Conservation (phyloP, 2,888 invertebrate genomes). For the Eretmocerus hayati region DNA sequence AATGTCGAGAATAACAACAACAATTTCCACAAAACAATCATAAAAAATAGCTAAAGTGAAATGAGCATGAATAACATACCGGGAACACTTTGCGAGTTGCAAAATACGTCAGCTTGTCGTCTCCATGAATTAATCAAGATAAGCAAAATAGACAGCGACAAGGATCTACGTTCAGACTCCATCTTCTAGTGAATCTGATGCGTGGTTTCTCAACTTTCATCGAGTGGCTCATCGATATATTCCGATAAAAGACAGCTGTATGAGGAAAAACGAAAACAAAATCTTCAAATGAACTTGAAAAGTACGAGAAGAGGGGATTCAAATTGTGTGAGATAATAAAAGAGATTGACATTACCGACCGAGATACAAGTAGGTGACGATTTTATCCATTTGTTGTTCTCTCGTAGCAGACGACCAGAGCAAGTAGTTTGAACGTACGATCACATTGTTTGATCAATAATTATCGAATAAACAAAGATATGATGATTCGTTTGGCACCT, state of each 20-base stretch:
- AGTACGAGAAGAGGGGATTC: conserved; percentile 6
- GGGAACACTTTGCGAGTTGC: conserved; percentile 1
- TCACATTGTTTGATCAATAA: conserved; percentile 19
- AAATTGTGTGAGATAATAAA: background rate
- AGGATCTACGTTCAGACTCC: conserved; percentile 3
- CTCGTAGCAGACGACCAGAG: too few relatives aligned
- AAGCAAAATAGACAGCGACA: conserved; percentile 7
- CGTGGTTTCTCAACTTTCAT: conserved; percentile 4
- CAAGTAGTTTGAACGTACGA: too few relatives aligned
- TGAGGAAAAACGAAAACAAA: conserved; percentile 8
- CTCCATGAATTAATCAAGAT: conserved; percentile 14
- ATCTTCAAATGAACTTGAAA: background rate
- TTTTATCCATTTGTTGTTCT: too few relatives aligned
- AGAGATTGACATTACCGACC: background rate
- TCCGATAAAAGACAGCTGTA: background rate
- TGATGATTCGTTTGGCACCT: conserved; percentile 11
- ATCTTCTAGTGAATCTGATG: conserved; percentile 13
- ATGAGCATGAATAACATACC: conserved; percentile 12
- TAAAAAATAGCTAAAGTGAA: too few relatives aligned
- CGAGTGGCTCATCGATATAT: conserved; percentile 8
- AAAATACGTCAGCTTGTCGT: conserved; percentile 9
- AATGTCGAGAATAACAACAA: background rate
- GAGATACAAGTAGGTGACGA: background rate
- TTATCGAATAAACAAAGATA: conserved; percentile 18
- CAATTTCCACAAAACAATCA: background rate